Conservation (phyloP, 2,113 vertebrate species). For the Pomatorhinus ruficollis region DNA sequence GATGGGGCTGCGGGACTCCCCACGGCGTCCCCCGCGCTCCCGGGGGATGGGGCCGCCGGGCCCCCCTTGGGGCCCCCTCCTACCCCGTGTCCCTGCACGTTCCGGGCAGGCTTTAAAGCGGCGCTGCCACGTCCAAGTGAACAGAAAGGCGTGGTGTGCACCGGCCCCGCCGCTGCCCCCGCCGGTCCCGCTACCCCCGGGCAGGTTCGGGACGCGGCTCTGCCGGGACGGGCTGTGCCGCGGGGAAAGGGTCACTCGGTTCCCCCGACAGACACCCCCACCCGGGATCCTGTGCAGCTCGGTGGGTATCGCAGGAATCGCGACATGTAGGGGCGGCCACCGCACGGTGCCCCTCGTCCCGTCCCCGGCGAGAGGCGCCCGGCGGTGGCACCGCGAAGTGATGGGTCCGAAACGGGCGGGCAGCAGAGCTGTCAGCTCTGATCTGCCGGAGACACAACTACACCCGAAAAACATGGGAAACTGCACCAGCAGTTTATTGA, state of each 20-base stretch:
- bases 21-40: neutral
- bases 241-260: neutral
- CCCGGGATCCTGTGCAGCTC: neutral
- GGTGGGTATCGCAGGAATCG: neutral
- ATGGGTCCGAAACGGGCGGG: neutral
- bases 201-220: accelerated
- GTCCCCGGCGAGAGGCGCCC: accelerated
- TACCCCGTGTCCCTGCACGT: neutral
- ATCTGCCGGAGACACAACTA: accelerated
- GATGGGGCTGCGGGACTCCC: neutral
- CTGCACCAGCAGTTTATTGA: accelerated
- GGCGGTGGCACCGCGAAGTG: neutral
- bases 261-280: accelerated
- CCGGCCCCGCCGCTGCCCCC: neutral
- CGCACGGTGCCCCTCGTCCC: neutral
- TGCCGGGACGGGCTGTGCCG: neutral
- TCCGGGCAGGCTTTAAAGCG: neutral
- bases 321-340: neutral
- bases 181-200: neutral
- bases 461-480: accelerated
- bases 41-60: neutral
- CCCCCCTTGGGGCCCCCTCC: neutral
- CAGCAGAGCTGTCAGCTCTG: neutral
- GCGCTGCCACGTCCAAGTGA: constrained; percentile 8
- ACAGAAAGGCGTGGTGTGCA: constrained; percentile 14